Evolutionary conservation across 1,140 invertebrate species (phyloP).

Genomic region (Tetranychus urticae): DNA sequence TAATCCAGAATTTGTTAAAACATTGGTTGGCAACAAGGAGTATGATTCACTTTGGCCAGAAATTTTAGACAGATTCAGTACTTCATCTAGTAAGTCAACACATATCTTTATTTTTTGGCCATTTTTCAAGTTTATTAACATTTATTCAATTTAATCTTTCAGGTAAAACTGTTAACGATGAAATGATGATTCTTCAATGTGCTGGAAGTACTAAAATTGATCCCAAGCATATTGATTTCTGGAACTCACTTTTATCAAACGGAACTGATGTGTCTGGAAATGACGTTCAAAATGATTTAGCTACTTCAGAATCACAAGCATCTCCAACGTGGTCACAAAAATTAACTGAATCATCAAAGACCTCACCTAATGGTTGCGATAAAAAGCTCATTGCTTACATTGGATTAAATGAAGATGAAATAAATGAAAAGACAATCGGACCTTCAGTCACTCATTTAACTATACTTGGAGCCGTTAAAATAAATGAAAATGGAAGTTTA

Average conservation of each 20-base stretch:
- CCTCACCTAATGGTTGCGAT: not conserved
- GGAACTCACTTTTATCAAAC: not conserved
- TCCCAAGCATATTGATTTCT: not conserved
- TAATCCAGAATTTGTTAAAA: not conserved
- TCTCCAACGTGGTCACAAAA: too few species aligned
- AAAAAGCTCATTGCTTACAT: not conserved
- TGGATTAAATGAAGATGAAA: not conserved
- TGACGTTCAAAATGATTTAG: not conserved
- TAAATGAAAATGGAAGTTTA: slow-evolving; percentile 12
- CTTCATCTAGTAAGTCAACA: not conserved
- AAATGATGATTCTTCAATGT: not conserved
- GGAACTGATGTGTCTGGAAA: too few species aligned
- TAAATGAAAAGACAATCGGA: not conserved
- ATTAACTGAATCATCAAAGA: too few species aligned
- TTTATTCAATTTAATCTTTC: not conserved
- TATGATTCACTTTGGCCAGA: not conserved
- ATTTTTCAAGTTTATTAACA: too few species aligned
- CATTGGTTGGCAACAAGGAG: not conserved
- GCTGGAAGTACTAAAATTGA: not conserved
- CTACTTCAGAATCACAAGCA: too few species aligned
- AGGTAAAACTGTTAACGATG: not conserved
- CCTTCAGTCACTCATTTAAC: not conserved
- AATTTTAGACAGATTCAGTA: not conserved
- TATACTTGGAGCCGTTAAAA: slow-evolving; percentile 6
- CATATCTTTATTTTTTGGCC: too few species aligned